Conservation (phyloP, 2,113 vertebrate genomes). For the Gnathonemus echidnorhynchus region DNA sequence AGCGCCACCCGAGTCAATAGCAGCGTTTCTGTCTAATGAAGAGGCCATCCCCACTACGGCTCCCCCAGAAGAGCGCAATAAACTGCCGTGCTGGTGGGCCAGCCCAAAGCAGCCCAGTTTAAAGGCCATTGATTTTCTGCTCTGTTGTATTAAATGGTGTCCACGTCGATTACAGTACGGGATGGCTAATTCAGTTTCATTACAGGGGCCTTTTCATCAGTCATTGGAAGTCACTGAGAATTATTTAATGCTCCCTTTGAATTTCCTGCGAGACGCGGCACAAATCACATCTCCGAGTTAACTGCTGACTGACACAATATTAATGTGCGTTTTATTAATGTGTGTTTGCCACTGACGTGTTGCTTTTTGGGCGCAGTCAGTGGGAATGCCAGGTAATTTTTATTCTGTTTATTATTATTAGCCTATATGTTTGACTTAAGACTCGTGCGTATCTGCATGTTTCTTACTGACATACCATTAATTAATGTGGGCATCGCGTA, state of each 20-base stretch:
- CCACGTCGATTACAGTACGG: conserved; percentile 23
- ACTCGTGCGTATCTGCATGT: background rate
- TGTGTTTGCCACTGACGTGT: conserved; percentile 14
- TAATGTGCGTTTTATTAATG: conserved; percentile 13
- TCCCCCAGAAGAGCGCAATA: conserved; percentile 11
- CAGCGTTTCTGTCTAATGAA: conserved; percentile 8
- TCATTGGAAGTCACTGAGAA: conserved; percentile 9
- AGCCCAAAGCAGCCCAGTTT: conserved; percentile 8
- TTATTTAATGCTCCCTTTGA: conserved; percentile 18
- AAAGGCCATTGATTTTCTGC: conserved; percentile 35
- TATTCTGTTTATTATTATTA: background rate
- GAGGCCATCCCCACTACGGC: background rate
- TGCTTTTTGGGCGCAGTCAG: background rate
- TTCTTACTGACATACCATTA: background rate
- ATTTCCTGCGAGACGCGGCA: conserved; percentile 4
- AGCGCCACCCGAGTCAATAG: background rate
- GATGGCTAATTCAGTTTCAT: conserved; percentile 19
- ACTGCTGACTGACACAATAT: conserved; percentile 19
- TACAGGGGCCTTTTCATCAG: conserved; percentile 17
- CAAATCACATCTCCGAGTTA: conserved; percentile 15
- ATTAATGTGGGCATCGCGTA: background rate
- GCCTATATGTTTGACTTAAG: background rate
- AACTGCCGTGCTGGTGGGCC: conserved; percentile 20
- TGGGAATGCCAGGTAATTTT: background rate
- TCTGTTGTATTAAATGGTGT: conserved; percentile 21